A percentile compares a stretch with the other conserved stretches of the same genome.
phyloP scores from a whole-genome alignment of 1,140 invertebrate genomes.

The Drosophila virilis region DNA sequence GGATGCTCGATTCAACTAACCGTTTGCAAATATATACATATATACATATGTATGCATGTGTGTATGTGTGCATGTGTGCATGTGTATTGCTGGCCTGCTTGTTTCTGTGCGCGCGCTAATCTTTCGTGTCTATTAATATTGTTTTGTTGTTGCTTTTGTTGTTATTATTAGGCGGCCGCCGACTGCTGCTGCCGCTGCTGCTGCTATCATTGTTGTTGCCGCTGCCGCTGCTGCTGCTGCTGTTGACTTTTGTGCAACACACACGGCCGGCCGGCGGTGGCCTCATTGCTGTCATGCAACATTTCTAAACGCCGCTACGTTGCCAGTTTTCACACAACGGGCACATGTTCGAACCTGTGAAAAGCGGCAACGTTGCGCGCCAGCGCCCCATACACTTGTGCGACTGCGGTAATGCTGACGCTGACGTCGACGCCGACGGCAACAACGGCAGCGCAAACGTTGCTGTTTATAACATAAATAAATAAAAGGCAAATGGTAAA shows the following conservation, averaged over 20 bases:
- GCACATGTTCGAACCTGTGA: slow-evolving; percentile 27
- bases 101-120: slow-evolving; percentile 49
- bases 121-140: slow-evolving; percentile 71
- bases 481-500: slow-evolving; percentile 61
- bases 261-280: slow-evolving; percentile 61
- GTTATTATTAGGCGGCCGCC: slow-evolving; percentile 46
- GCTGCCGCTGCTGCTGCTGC: slow-evolving; percentile 29
- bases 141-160: slow-evolving; percentile 47
- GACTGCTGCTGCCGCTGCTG: slow-evolving; percentile 1
- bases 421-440: slow-evolving; percentile 16
- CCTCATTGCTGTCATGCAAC: slow-evolving; percentile 67
- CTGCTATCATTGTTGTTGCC: background rate
- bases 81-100: slow-evolving; percentile 36
- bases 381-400: slow-evolving; percentile 51
- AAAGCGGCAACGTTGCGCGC: slow-evolving; percentile 52
- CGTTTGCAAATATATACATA: slow-evolving; percentile 17
- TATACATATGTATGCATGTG: too few relatives aligned
- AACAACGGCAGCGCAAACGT: slow-evolving; percentile 38
- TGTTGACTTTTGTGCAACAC: slow-evolving; percentile 52
- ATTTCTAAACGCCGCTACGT: slow-evolving; percentile 55
- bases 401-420: slow-evolving; percentile 19
- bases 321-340: slow-evolving; percentile 55
- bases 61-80: too few relatives aligned
- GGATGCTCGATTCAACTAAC: slow-evolving; percentile 31
- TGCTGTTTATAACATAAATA: slow-evolving; percentile 70